Evolutionary conservation across 2,888 invertebrate species (phyloP).

Genomic region (Empis stercorea): DNA sequence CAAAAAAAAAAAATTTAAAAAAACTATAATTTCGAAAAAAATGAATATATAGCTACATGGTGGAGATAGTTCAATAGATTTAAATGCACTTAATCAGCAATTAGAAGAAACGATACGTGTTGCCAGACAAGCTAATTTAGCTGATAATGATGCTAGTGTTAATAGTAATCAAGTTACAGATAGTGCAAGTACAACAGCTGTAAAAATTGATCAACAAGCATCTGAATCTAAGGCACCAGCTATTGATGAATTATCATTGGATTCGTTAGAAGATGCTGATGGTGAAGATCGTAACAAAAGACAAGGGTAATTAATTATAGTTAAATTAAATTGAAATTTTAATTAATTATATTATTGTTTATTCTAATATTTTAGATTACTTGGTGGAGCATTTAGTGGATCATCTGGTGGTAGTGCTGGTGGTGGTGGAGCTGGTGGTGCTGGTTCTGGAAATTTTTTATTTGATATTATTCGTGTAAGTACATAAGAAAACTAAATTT

Average conservation of each 20-base stretch:
- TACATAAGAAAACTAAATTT: constrained; percentile 18
- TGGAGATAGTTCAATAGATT: constrained; percentile 31
- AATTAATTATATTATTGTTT: neutral
- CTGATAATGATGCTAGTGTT: constrained; percentile 18
- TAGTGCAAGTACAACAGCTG: constrained; percentile 13
- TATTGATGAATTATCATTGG: constrained; percentile 56
- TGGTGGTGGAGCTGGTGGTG: constrained; percentile 41
- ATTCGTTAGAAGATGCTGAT: constrained; percentile 54
- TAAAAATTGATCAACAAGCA: constrained; percentile 36
- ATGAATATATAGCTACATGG: constrained; percentile 10
- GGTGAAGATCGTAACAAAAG: constrained; percentile 75
- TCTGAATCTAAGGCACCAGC: constrained; percentile 50
- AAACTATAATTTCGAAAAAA: constrained; percentile 5
- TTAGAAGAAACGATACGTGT: constrained; percentile 36
- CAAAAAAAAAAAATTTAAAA: neutral
- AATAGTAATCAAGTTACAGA: constrained; percentile 5
- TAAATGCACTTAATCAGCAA: constrained; percentile 34
- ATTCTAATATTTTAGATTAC: constrained; percentile 47
- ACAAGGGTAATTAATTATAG: constrained; percentile 15
- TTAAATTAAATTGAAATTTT: constrained; percentile 1
- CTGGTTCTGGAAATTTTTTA: constrained; percentile 76
- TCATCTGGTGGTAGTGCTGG: constrained; percentile 36
- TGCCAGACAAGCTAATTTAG: constrained; percentile 34
- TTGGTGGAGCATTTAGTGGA: constrained; percentile 37
- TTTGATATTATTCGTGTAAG: constrained; percentile 83